A percentile compares a stretch with the other conserved stretches of the same genome.
phyloP scores from a whole-genome alignment of 2,888 invertebrate species.

The Eueremaeus valkanovi region DNA sequence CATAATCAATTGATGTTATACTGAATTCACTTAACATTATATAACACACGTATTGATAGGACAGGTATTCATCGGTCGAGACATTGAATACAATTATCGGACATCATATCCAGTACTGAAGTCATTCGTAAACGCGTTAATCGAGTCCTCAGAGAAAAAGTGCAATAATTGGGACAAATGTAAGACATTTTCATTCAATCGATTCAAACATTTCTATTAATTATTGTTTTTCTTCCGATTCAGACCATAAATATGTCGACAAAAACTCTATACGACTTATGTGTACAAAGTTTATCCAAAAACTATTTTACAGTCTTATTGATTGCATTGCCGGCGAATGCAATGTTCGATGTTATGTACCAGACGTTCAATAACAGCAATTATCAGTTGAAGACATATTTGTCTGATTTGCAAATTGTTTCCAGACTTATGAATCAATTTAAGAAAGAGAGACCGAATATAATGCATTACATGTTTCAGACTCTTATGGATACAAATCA shows the following conservation, averaged over 20 bases:
- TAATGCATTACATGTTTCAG: constrained; percentile 18
- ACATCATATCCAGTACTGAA: no score
- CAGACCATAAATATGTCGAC: constrained; percentile 4
- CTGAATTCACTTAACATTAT: no score
- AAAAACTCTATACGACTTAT: background rate
- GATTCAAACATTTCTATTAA: no score
- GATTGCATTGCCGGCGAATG: constrained; percentile 8
- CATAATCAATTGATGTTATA: no score
- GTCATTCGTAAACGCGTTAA: no score
- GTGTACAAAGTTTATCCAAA: background rate
- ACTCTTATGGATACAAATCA: constrained; percentile 16
- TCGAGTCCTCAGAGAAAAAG: no score
- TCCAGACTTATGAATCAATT: background rate
- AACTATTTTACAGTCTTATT: background rate
- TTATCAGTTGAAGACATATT: background rate
- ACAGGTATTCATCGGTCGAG: no score
- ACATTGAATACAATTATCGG: no score
- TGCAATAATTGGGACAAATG: no score
- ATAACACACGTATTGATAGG: no score
- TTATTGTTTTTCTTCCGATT: no score
- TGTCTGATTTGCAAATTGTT: constrained; percentile 5
- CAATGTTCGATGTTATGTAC: constrained; percentile 11
- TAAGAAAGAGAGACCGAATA: constrained; percentile 4
- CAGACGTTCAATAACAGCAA: background rate
- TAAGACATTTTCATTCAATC: no score